Evolutionary conservation across 2,797 vertebrate species (phyloP).

Genomic region (Botia kubotai): DNA sequence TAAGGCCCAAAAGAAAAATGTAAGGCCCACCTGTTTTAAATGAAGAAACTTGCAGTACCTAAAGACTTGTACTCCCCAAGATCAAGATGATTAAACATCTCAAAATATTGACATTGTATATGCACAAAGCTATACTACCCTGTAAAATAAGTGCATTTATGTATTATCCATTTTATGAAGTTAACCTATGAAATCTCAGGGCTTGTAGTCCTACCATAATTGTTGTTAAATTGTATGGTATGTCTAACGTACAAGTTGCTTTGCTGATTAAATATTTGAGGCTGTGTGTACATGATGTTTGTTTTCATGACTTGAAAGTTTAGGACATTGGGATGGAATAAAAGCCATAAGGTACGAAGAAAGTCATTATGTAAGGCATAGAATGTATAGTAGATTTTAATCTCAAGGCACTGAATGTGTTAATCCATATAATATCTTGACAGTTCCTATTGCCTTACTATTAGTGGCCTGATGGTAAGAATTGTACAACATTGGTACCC

Average conservation of each 20-base stretch:
- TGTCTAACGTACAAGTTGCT: constrained; percentile 57
- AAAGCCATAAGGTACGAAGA: constrained; percentile 65
- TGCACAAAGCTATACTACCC: constrained; percentile 64
- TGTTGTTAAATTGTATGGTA: constrained; percentile 50
- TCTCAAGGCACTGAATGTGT: not conserved
- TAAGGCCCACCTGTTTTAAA: not conserved
- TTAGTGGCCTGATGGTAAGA: not conserved
- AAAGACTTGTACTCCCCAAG: constrained; percentile 1
- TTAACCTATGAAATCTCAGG: constrained; percentile 71
- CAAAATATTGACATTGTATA: constrained; percentile 47
- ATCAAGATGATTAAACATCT: constrained; percentile 26
- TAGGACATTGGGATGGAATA: constrained; percentile 56
- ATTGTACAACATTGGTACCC: not conserved
- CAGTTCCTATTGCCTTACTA: not conserved
- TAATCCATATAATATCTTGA: not conserved
- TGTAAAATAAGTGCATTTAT: constrained; percentile 55
- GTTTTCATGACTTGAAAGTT: constrained; percentile 41
- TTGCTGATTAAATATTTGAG: constrained; percentile 50
- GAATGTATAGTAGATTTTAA: constrained; percentile 22
- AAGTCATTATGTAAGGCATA: not conserved
- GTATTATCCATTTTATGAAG: constrained; percentile 61
- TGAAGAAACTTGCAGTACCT: not conserved
- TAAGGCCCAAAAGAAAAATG: too few species aligned
- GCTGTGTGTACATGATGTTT: constrained; percentile 18
- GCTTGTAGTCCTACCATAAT: constrained; percentile 65